Base-by-base conservation (phyloP, 2,888 invertebrate species). In the Tholera decimalis region DNA sequence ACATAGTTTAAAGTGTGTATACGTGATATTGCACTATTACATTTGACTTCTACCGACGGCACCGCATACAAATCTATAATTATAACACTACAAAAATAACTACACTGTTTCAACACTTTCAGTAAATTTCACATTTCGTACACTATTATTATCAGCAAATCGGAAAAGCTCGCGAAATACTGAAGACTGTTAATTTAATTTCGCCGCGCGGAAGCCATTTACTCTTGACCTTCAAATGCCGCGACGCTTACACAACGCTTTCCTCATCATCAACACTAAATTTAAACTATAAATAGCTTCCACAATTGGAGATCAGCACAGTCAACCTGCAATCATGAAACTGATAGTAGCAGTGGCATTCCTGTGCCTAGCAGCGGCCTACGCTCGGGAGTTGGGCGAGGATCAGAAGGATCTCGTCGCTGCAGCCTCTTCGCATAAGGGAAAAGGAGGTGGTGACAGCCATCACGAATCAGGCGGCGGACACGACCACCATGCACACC, bases 391-490 rank as follows among this genome's bases (percentile, higher is more conserved):
- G 68, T 68, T 92, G 15, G 88, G 84, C 0, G 92, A 93, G 73
- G 92, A 91, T 68, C 90, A 90, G 41, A 91, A 92, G 68, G 94
- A 94, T 65, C 85, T 94, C 37, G 93, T 93, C 22, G 90, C 93
- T 43, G 94, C 94, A 15, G 94, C 94, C 15, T 92, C 46, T 15
- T 28, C 28, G 1, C 50, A 56, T 13, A 58, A 91, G 63, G 88
- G 88, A 13, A 91, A 93, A 47, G 74, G 85, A 18, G 65, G 70
- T 1, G 67, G 69, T 15, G 70, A 85, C 8, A 81, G 86, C 55
- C 89, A 92, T 20, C 94, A 94, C 57, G 93, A 93, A 71, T 85
- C 85, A 63, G 94, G 94, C 2, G 93, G 93, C 11, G 94, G 94
- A 39, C 85, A 94, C 39, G 89, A 94, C 13, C 94, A 94, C 59